A percentile compares a stretch with the other conserved stretches of the same genome.
Evolutionary conservation across 2,888 invertebrate species (phyloP).

Genomic region (Synergus japonicus): DNA sequence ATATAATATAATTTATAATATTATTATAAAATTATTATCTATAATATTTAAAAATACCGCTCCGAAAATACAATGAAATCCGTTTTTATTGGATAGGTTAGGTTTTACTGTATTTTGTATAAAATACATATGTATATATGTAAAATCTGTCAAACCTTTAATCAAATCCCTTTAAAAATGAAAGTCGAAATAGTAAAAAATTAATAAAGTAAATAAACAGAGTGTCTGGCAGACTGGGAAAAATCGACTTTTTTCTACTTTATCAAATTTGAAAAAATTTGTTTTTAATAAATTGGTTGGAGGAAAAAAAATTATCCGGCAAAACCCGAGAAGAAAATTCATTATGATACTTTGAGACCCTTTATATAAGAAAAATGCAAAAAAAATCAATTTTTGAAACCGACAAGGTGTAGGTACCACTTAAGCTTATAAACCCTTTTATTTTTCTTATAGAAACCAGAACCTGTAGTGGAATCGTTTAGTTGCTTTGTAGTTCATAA

Average conservation of each 20-base stretch:
- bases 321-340: no score
- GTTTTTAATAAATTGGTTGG: no score
- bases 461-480: conserved; percentile 93
- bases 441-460: conserved; percentile 82
- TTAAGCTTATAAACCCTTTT: conserved; percentile 14
- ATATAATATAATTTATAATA: background rate
- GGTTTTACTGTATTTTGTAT: conserved; percentile 1
- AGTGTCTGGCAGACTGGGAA: no score
- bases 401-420: no score
- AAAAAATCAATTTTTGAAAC: no score
- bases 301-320: no score
- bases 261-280: no score
- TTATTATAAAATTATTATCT: background rate
- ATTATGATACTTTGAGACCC: no score
- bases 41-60: background rate
- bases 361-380: no score
- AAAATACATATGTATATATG: no score
- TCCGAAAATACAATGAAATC: background rate
- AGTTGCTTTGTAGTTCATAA: conserved; percentile 91
- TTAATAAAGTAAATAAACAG: background rate
- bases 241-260: no score
- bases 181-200: conserved; percentile 2
- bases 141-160: background rate
- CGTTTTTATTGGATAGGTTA: background rate
- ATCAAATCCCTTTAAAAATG: conserved; percentile 22